These are phyloP conservation scores for Seladonia tumulorum DNA, from an alignment of 2,888 invertebrate genomes.

Conservation along the genomic window DNA sequence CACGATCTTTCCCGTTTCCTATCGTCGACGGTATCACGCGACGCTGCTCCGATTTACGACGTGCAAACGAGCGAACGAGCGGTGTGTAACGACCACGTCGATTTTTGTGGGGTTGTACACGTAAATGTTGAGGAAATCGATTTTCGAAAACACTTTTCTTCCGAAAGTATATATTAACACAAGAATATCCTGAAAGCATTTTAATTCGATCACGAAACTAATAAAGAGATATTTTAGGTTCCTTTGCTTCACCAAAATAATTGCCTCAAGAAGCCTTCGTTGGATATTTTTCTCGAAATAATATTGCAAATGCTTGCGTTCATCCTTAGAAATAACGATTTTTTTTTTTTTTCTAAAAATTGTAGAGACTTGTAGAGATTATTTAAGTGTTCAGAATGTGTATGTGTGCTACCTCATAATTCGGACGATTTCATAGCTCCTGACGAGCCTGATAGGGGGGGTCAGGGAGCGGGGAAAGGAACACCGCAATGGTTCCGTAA, in stretches of 20 bases:
- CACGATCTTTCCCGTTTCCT: background rate
- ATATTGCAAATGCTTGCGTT: too few relatives aligned
- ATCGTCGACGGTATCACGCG: background rate
- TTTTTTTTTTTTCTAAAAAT: too few relatives aligned
- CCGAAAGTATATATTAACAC: background rate
- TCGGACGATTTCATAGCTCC: background rate
- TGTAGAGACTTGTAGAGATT: too few relatives aligned
- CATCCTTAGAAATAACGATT: too few relatives aligned
- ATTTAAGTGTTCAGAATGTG: too few relatives aligned
- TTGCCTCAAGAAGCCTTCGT: too few relatives aligned
- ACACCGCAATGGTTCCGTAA: constrained; percentile 13
- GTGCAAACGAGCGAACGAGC: background rate
- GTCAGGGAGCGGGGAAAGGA: background rate
- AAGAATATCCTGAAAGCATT: too few relatives aligned
- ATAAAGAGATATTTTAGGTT: too few relatives aligned
- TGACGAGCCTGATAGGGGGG: background rate
- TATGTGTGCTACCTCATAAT: background rate
- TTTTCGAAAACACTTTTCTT: background rate
- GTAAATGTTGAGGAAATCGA: too few relatives aligned
- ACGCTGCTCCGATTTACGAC: background rate
- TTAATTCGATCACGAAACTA: too few relatives aligned
- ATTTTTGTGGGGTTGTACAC: background rate
- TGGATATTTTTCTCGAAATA: too few relatives aligned
- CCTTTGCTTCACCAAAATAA: too few relatives aligned
- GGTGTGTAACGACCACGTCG: background rate